Base-by-base conservation (phyloP, 2,113 vertebrate species). In the Calyptomena viridis region DNA sequence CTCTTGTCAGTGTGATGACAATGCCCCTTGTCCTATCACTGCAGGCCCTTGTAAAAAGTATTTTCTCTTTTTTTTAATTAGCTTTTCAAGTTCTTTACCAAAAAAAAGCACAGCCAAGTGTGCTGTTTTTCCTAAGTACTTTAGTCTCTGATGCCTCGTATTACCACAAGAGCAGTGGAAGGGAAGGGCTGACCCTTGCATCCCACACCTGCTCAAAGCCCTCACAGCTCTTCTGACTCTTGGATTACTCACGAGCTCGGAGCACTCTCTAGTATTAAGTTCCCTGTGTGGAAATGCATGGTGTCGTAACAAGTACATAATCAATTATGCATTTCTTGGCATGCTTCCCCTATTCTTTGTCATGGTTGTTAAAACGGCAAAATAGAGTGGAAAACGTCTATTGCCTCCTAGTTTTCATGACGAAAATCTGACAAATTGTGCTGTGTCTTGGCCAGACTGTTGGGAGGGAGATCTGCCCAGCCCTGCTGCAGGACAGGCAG, bases 131-230 rank as follows among this genome's bases (percentile, higher is more conserved):
- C 11, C n/a, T 30, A 21, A 28, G 42, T 12, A 25, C 3, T 10
- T 25, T 17, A 2, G 2, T 24, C 55, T 81, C 59, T 69, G 58
- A 53, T 1, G 1, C 25, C n/a, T 16, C 3, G 0, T 39, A 11
- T 60, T 55, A 74, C 31, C 69, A 31, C 39, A 35, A 17, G 22
- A 78, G 39, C 42, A n/a, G 62, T 2, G 7, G 6, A 42, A 89
- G 35, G 72, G 68, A 30, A 59, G 67, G 13, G 55, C 74, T 94
- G 86, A 64, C 35, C 69, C 68, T 71, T 72, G 18, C 9, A 3
- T 68, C 80, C 73, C 77, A 75, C 95, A 96, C 94, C 96, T 97
- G 97, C 95, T 95, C 44, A 1, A 31, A 93, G 89, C 87, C 78
- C 82, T 96, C 92, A 88, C 0, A 9, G 40, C 89, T 49, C 56